Base-by-base conservation (phyloP, 2,113 vertebrate species). In the Rhea americana region DNA sequence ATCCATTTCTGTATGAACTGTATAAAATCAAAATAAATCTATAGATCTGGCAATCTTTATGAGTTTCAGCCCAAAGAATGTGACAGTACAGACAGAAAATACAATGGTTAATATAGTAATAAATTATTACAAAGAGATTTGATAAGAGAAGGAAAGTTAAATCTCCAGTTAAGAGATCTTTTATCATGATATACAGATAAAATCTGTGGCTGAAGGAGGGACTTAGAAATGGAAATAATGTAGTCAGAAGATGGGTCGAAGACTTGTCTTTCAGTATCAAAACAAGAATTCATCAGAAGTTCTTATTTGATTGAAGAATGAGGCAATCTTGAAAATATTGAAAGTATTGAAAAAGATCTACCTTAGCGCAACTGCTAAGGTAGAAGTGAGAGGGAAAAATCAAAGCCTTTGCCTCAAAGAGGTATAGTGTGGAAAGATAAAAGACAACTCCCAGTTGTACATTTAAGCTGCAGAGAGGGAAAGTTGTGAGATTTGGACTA, bases 311-410 rank as follows among this genome's bases (percentile, higher is more conserved):
- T 26, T 51, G 45, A 70, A 39, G 22, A 56, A 30, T 18, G 47
- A 74, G 41, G 17, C 32, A 56, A 28, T 56, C 26, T 30, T 56
- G 24, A 14, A 55, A 55, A 7, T 76, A 2, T 65, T 66, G 53
- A 80, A 62, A 75, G 39, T 43, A 18, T n/a, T 65, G 58, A 32
- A 63, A 55, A 56, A 59, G 65, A 39, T 7, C 19, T 30, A 35
- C 35, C 35, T 35, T 35, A 35, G 35, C 37, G 4, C 18, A 35
- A 63, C 67, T 65, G 21, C 19, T 18, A 11, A 43, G 39, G 26
- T 39, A 53, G 37, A 58, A 79, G 39, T 48, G 39, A 28, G 0
- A 0, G 1, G 0, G 61, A 63, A 25, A 37, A 24, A 63, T 37
- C 61, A 37, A 63, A 63, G 35, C 37, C 61, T 25, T 71, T 53